Conservation (phyloP, 2,113 vertebrate species). For the Hyperopisus bebe region DNA sequence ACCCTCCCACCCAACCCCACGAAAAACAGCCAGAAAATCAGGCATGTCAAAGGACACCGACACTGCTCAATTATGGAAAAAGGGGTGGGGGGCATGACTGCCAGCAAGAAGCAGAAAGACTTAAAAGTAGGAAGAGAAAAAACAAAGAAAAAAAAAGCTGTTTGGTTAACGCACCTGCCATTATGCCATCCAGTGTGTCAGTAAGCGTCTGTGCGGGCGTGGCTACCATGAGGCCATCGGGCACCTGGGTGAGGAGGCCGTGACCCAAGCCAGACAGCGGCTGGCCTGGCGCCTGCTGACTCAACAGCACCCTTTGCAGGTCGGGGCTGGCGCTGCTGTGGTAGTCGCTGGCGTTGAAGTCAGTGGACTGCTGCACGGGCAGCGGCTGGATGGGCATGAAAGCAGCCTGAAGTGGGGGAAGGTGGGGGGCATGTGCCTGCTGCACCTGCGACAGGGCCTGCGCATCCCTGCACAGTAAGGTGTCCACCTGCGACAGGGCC, state of each 20-base stretch:
- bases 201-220: conserved; percentile 89
- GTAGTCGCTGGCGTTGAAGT: conserved; percentile 83
- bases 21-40: neutral
- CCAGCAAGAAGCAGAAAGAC: neutral
- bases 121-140: neutral
- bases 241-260: conserved; percentile 84
- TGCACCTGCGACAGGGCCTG: conserved; percentile 56
- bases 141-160: neutral
- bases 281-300: conserved; percentile 78
- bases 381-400: conserved; percentile 88
- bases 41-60: neutral
- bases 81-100: neutral
- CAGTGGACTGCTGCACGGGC: conserved; percentile 66
- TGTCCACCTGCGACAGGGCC: conserved; percentile 58
- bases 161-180: conserved; percentile 69
- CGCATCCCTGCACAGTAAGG: conserved; percentile 61
- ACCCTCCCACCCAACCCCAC: neutral
- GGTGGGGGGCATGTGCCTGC: conserved; percentile 41
- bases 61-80: neutral
- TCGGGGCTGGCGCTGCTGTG: conserved; percentile 79
- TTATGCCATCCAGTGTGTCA: conserved; percentile 99
- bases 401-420: conserved; percentile 64
- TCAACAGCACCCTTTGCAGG: conserved; percentile 85
- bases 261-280: conserved; percentile 81
- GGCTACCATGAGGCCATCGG: conserved; percentile 86